Percentiles rank a stretch among this genome's conserved stretches.
Conservation (phyloP, 2,113 vertebrate genomes). For the Brachypteracias leptosomus region DNA sequence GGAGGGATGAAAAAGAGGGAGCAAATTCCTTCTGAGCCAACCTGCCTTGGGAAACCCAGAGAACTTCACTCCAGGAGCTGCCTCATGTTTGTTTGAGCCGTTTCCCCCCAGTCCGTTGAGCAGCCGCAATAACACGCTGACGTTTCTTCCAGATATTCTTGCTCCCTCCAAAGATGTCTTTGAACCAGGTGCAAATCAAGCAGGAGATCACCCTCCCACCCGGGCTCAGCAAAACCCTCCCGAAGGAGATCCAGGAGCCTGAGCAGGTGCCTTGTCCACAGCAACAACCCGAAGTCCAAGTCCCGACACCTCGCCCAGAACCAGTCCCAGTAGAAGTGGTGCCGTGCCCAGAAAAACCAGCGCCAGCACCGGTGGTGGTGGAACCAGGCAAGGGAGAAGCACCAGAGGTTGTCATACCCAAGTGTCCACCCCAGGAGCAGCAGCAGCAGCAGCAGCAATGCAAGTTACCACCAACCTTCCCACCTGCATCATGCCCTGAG, state of each 20-base stretch:
- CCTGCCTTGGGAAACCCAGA: neutral
- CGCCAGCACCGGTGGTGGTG: neutral
- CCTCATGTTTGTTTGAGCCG: neutral
- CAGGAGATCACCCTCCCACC: conserved; percentile 42
- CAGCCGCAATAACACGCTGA: neutral
- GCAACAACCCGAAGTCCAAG: neutral
- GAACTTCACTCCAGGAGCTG: neutral
- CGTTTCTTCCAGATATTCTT: neutral
- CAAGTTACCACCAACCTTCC: neutral
- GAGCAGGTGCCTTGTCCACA: neutral
- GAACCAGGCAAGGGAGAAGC: neutral
- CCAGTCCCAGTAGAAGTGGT: neutral
- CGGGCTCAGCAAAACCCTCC: neutral
- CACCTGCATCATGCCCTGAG: neutral
- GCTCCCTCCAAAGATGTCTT: conserved; percentile 14
- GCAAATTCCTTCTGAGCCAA: neutral
- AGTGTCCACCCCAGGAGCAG: neutral
- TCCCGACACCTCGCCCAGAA: neutral
- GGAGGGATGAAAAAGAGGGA: neutral
- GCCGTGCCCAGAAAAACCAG: neutral
- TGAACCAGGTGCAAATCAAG: conserved; percentile 43
- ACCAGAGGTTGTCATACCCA: neutral
- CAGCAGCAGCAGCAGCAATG: conserved; percentile 13
- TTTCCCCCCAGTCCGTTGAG: neutral
- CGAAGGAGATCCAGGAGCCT: neutral